phyloP scores from a whole-genome alignment of 2,113 vertebrate genomes.

The Pristiophorus japonicus region DNA sequence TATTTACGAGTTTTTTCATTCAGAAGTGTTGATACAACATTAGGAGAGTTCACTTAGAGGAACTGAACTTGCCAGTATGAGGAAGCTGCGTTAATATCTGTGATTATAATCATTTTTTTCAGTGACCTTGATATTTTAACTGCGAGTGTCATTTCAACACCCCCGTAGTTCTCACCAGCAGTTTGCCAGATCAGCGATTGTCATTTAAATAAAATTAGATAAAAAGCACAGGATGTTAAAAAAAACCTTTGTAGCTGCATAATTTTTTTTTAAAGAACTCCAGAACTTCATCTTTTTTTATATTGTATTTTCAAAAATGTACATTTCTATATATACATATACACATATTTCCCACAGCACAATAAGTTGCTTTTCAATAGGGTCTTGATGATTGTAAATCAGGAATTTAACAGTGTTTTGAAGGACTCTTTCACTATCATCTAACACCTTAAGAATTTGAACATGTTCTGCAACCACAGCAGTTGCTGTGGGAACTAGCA shows the following conservation, averaged over 20 bases:
- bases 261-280: neutral
- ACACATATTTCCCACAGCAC: neutral
- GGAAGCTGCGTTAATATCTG: neutral
- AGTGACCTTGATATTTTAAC: neutral
- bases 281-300: neutral
- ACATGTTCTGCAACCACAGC: neutral
- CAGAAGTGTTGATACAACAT: conserved; percentile 6
- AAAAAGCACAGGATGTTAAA: neutral
- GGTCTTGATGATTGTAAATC: neutral
- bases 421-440: neutral
- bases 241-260: neutral
- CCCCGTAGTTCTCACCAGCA: neutral
- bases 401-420: neutral
- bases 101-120: neutral
- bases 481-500: neutral
- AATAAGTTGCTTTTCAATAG: neutral
- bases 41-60: neutral
- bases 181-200: neutral
- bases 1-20: neutral
- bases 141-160: neutral
- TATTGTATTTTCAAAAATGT: neutral
- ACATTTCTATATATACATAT: neutral
- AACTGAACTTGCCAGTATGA: neutral
- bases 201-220: neutral
- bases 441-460: neutral